Evolutionary conservation across 2,113 vertebrate species (phyloP), one percentile per base, ranked within the genome.

Genomic region (Collichthys lucidus): DNA sequence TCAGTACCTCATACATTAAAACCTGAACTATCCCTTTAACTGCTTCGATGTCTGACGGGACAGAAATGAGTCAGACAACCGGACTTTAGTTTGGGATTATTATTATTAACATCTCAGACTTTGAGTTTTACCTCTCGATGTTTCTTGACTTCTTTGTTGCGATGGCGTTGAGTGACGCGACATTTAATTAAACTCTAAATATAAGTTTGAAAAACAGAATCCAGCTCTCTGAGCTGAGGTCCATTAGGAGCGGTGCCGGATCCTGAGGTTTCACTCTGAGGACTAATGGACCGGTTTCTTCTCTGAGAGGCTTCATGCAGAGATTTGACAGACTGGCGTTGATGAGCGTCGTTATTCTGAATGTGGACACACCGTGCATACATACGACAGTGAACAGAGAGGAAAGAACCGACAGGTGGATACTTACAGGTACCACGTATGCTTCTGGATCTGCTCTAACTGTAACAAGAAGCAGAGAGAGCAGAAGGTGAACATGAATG

Each of bases 381-480:
- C 49, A n/a, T n/a, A n/a, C 65, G 24, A 72, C 53, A 61, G 4
- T 31, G 5, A 29, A 24, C 26, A 66, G 3, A 20, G 16, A 29
- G 24, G 11, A 31, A 60, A 14, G 10, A 12, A 29, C 4, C 40
- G 40, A 44, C 1, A 69, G 12, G 35, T 2, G 64, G 11, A 83
- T 97, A 99, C 98, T 99, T 92, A 99, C 98, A 98, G 97, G 93
- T 99, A 99, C 98, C 98, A 99, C 84, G 95, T 97, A 94, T 99
- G 98, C 96, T 99, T 99, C 96, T 99, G 98, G 95, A 99, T 99
- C 95, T 98, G 97, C 95, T 99, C 98, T 93, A 99, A 95, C 98
- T 99, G 96, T 79, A 94, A 95, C 86, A 82, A 19, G 93, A 92
- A 94, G 70, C 77, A 78, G 10, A 46, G 31, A 52, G 70, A 66